These are phyloP conservation scores for Mormyrus proboscirostris DNA, from an alignment of 2,797 vertebrate genomes.

Conservation along the genomic window DNA sequence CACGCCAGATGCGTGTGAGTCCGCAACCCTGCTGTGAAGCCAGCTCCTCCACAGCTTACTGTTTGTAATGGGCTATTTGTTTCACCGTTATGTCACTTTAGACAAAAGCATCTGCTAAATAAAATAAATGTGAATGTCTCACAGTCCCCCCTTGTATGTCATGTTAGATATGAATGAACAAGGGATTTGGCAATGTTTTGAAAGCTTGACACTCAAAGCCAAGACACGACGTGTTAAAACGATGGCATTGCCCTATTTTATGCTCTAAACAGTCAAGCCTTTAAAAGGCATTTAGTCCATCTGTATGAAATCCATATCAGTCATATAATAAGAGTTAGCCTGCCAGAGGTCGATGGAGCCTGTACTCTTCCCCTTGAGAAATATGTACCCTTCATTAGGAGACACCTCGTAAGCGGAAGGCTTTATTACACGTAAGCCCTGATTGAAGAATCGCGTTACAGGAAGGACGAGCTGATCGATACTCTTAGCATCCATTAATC, in stretches of 20 bases:
- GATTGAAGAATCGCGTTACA: constrained; percentile 72
- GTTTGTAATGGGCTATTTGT: background rate
- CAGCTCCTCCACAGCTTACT: background rate
- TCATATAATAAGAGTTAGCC: background rate
- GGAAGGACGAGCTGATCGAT: constrained; percentile 61
- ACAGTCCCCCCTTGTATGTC: background rate
- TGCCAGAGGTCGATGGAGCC: background rate
- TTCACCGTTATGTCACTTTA: background rate
- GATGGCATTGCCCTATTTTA: background rate
- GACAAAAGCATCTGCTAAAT: background rate
- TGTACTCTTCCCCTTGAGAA: background rate
- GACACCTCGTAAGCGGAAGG: constrained; percentile 31
- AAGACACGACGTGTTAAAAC: background rate
- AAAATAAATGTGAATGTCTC: background rate
- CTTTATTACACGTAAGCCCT: constrained; percentile 69
- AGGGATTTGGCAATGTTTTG: background rate
- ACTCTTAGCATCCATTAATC: constrained; percentile 64
- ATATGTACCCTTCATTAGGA: background rate
- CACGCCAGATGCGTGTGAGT: background rate
- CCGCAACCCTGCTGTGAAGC: background rate
- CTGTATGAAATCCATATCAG: background rate
- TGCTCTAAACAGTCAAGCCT: background rate
- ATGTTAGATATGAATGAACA: background rate
- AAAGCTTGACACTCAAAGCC: background rate
- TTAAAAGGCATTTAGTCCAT: background rate